These are phyloP conservation scores for Drosophila grimshawi DNA, from an alignment of 1,140 invertebrate species.

Conservation along the genomic window DNA sequence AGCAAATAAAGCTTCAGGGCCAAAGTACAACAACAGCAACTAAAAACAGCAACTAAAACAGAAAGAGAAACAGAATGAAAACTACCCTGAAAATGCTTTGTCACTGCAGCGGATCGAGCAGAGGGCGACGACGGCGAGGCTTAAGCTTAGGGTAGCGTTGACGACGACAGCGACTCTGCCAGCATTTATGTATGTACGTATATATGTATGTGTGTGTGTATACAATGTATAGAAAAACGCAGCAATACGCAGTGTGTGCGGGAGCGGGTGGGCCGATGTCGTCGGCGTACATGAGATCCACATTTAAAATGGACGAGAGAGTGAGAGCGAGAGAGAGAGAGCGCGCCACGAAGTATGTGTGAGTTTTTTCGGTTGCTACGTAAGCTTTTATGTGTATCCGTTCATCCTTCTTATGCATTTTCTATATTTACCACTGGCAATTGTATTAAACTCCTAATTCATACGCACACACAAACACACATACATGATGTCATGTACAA, in stretches of 20 bases:
- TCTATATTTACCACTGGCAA: conserved; percentile 18
- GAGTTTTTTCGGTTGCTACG: conserved; percentile 60
- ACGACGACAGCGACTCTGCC: neutral
- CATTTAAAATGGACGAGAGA: conserved; percentile 4
- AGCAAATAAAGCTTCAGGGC: conserved; percentile 80
- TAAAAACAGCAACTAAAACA: conserved; percentile 25
- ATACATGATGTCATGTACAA: conserved; percentile 32
- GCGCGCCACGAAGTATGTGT: conserved; percentile 70
- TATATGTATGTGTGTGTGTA: neutral
- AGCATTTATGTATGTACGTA: neutral
- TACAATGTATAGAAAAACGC: conserved; percentile 11
- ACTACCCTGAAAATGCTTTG: conserved; percentile 64
- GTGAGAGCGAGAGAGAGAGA: conserved; percentile 10
- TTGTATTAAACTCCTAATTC: conserved; percentile 27
- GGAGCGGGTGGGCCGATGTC: conserved; percentile 14
- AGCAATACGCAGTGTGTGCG: conserved; percentile 10
- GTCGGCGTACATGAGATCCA: conserved; percentile 53
- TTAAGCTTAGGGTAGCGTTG: conserved; percentile 19
- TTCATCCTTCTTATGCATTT: conserved; percentile 24
- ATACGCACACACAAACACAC: neutral
- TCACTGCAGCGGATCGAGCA: conserved; percentile 38
- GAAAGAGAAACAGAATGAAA: conserved; percentile 25
- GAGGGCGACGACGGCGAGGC: conserved; percentile 16
- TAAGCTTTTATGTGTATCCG: conserved; percentile 31
- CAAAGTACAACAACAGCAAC: conserved; percentile 56